Evolutionary conservation across 1,140 invertebrate genomes (phyloP).

Genomic region (Drosophila sproati): DNA sequence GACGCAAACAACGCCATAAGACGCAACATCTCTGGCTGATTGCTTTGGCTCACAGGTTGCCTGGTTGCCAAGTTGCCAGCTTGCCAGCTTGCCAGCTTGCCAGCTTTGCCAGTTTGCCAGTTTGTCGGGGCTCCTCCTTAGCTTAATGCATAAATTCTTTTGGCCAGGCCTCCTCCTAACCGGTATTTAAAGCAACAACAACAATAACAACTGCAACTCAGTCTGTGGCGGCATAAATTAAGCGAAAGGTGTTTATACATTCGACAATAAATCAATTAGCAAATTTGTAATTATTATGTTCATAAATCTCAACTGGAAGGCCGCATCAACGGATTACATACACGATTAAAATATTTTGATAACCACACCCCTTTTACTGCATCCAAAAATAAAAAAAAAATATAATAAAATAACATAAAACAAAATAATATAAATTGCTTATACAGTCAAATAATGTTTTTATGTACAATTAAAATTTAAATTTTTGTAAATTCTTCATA

Average conservation of each 20-base stretch:
- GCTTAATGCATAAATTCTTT: slow-evolving; percentile 69
- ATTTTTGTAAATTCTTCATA: neutral
- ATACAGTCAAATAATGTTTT: neutral
- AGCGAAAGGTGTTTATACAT: slow-evolving; percentile 79
- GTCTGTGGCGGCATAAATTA: slow-evolving; percentile 68
- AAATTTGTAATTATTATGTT: slow-evolving; percentile 84
- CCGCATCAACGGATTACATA: slow-evolving; percentile 41
- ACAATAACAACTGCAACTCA: slow-evolving; percentile 36
- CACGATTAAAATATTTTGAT: slow-evolving; percentile 61
- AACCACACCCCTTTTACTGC: slow-evolving; percentile 13
- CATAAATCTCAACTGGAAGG: slow-evolving; percentile 73
- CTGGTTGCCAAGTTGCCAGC: slow-evolving; percentile 31
- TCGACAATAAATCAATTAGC: slow-evolving; percentile 84
- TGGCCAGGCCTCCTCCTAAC: slow-evolving; percentile 53
- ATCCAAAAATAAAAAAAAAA: neutral
- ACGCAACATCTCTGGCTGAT: slow-evolving; percentile 50
- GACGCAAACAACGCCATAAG: neutral
- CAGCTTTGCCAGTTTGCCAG: no score
- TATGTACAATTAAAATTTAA: neutral
- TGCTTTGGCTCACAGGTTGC: slow-evolving; percentile 74
- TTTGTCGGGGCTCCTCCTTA: slow-evolving; percentile 40
- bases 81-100: slow-evolving; percentile 11
- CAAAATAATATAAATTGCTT: neutral
- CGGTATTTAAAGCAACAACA: slow-evolving; percentile 64
- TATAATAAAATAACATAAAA: neutral